Conservation (phyloP, 2,797 vertebrate species). For the Sebastes variabilis region DNA sequence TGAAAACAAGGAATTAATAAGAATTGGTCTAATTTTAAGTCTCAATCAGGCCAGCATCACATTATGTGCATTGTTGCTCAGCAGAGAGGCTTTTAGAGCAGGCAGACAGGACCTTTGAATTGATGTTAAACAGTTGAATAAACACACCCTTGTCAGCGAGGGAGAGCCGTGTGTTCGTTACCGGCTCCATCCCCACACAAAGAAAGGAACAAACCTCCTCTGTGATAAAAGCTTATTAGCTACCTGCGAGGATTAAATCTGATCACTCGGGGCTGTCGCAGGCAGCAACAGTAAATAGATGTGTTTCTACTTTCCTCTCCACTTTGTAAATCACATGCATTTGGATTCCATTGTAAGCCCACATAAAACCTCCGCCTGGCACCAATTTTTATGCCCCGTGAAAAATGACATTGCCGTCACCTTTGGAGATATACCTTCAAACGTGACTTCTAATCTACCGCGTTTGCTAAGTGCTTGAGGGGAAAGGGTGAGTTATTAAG, state of each 20-base stretch:
- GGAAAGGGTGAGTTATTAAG: slow-evolving; percentile 72
- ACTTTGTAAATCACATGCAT: slow-evolving; percentile 52
- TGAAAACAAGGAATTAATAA: slow-evolving; percentile 24
- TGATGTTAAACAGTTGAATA: slow-evolving; percentile 54
- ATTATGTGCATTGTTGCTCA: slow-evolving; percentile 33
- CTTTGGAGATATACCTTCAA: slow-evolving; percentile 71
- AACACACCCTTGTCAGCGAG: slow-evolving; percentile 33
- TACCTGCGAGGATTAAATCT: slow-evolving; percentile 67
- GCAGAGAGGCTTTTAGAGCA: slow-evolving; percentile 41
- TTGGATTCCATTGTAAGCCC: slow-evolving; percentile 44
- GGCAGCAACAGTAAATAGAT: slow-evolving; percentile 58
- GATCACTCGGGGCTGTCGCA: slow-evolving; percentile 48
- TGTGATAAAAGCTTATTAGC: slow-evolving; percentile 68
- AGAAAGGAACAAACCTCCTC: slow-evolving; percentile 51
- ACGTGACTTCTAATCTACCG: slow-evolving; percentile 68
- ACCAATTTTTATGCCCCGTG: slow-evolving; percentile 40
- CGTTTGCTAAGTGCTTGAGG: slow-evolving; percentile 61
- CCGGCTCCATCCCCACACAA: slow-evolving; percentile 46
- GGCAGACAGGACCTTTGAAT: slow-evolving; percentile 33
- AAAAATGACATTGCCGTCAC: slow-evolving; percentile 72
- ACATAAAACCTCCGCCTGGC: slow-evolving; percentile 37
- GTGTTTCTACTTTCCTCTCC: slow-evolving; percentile 35
- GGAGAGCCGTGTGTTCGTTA: slow-evolving; percentile 30
- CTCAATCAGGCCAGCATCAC: slow-evolving; percentile 25
- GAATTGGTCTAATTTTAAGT: slow-evolving; percentile 37